Percentiles rank a stretch among this genome's conserved stretches.
Conservation (phyloP, 92 coral and sea anemone genomes). For the Porites divaricata region DNA sequence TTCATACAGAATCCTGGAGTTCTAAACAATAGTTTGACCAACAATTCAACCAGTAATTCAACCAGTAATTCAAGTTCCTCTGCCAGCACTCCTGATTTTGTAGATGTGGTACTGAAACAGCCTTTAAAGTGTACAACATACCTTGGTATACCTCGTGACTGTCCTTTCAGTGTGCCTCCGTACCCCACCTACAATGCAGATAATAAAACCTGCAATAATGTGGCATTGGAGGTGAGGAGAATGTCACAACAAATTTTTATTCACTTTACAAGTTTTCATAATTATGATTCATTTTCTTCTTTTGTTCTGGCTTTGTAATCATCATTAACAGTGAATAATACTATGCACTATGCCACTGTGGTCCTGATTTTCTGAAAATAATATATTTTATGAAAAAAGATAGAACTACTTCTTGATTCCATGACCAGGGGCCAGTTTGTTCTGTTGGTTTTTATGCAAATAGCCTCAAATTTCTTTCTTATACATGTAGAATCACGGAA, state of each 20-base stretch:
- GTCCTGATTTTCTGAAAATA: too few relatives aligned
- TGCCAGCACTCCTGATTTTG: slow-evolving; percentile 19
- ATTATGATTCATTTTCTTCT: neutral
- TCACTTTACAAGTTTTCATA: neutral
- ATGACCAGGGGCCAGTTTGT: too few relatives aligned
- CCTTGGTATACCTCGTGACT: slow-evolving; percentile 65
- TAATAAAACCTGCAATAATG: slow-evolving; percentile 81
- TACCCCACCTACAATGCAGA: slow-evolving; percentile 68
- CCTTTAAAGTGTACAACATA: slow-evolving; percentile 75
- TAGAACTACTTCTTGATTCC: too few relatives aligned
- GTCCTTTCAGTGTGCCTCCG: slow-evolving; percentile 76
- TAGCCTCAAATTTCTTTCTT: too few relatives aligned
- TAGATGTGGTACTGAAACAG: slow-evolving; percentile 44
- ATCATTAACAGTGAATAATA: too few relatives aligned
- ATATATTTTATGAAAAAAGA: too few relatives aligned
- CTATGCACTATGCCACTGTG: too few relatives aligned
- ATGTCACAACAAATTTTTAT: too few relatives aligned
- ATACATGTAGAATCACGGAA: too few relatives aligned
- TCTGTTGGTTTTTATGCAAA: too few relatives aligned
- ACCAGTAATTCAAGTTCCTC: slow-evolving; percentile 43
- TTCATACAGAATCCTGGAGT: slow-evolving; percentile 58
- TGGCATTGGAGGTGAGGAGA: slow-evolving; percentile 80
- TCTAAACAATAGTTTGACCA: neutral
- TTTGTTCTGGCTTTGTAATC: too few relatives aligned
- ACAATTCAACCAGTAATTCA: slow-evolving; percentile 22